phyloP scores from a whole-genome alignment of 2,797 vertebrate genomes.

The Columba guinea region DNA sequence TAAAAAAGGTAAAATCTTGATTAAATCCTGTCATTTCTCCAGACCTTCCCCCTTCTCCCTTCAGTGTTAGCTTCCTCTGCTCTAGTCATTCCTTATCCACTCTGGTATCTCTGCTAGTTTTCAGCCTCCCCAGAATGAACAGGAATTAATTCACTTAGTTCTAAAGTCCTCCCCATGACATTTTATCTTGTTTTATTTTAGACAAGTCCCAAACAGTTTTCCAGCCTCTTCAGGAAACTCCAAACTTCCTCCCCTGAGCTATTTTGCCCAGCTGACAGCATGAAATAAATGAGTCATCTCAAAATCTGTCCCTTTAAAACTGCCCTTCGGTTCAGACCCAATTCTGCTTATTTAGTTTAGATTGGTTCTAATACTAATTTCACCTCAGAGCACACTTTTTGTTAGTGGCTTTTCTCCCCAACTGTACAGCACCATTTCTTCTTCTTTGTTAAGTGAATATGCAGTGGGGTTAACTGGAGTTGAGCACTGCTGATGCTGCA shows the following conservation, averaged over 20 bases:
- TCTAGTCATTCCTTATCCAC: background rate
- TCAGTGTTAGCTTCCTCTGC: background rate
- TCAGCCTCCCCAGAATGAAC: background rate
- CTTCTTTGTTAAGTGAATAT: background rate
- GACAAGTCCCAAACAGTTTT: background rate
- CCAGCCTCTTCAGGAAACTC: background rate
- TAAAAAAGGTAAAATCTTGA: background rate
- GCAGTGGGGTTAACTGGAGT: background rate
- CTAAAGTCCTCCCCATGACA: background rate
- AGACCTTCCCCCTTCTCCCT: background rate
- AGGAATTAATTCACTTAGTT: background rate
- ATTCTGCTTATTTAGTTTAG: background rate
- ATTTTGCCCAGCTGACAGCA: background rate
- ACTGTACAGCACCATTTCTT: background rate
- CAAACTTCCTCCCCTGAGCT: background rate
- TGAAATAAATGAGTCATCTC: background rate
- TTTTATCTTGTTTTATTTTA: background rate
- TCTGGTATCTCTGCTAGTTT: background rate
- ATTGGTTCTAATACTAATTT: background rate
- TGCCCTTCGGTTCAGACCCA: background rate
- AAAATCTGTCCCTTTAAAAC: background rate
- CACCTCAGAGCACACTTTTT: background rate
- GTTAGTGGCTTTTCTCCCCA: background rate
- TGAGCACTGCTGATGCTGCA: background rate
- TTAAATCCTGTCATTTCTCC: background rate